A percentile compares a stretch with the other conserved stretches of the same genome.
Conservation (phyloP, 2,797 vertebrate genomes). For the Phataginus tricuspis region DNA sequence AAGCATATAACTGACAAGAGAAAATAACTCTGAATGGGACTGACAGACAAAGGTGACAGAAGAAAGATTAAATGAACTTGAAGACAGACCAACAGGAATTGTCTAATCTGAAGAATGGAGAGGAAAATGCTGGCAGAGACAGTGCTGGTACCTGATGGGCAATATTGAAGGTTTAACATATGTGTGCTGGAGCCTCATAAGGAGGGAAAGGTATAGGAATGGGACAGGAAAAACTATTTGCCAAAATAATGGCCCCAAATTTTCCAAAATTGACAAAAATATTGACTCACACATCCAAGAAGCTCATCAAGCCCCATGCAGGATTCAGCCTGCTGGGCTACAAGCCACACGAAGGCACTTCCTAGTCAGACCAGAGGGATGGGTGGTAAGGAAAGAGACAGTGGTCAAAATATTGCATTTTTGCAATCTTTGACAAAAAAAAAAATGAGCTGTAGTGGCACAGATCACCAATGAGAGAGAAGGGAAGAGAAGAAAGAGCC, state of each 20-base stretch:
- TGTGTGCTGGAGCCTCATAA: not conserved
- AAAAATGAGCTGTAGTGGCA: not conserved
- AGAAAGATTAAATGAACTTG: not conserved
- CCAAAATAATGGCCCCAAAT: not conserved
- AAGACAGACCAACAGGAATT: not conserved
- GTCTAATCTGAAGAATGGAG: not conserved
- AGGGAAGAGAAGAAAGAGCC: not conserved
- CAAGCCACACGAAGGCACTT: not conserved
- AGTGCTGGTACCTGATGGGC: not conserved
- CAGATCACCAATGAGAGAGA: not conserved
- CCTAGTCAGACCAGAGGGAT: not conserved
- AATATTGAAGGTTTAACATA: too few relatives aligned
- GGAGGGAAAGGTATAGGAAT: not conserved
- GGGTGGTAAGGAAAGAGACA: not conserved
- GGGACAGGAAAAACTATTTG: not conserved
- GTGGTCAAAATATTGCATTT: not conserved
- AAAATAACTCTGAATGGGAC: too few relatives aligned
- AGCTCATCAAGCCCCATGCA: not conserved
- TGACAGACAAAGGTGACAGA: not conserved
- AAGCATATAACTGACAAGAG: not conserved
- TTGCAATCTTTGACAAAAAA: not conserved
- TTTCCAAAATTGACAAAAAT: not conserved
- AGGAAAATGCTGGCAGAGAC: not conserved
- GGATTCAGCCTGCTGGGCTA: too few relatives aligned
- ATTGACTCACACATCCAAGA: not conserved